Percentiles rank a stretch among this genome's conserved stretches.
phyloP scores from a whole-genome alignment of 2,113 vertebrate species.

The Pedetes capensis region DNA sequence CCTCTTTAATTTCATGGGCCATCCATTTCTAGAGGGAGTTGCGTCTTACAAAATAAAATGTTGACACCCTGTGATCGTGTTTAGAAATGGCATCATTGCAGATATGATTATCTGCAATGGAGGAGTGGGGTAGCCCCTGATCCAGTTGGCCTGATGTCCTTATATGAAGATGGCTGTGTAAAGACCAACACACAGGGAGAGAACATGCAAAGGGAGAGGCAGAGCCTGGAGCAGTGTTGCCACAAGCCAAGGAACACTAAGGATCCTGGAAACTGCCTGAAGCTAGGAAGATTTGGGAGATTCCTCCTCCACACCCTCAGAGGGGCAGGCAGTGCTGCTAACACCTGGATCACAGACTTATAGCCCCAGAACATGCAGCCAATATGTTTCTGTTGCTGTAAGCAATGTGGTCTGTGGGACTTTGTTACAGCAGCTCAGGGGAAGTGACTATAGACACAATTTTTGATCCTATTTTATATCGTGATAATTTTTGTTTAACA shows the following conservation, averaged over 20 bases:
- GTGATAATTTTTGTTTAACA: neutral
- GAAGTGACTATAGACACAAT: neutral
- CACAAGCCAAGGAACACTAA: accelerated
- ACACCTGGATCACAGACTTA: neutral
- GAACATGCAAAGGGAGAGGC: neutral
- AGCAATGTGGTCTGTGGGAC: neutral
- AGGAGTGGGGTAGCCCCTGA: neutral
- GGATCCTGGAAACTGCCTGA: accelerated
- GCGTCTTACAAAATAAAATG: neutral
- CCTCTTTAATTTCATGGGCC: neutral
- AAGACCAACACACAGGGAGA: neutral
- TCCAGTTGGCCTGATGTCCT: neutral
- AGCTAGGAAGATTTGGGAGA: neutral
- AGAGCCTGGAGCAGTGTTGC: no score
- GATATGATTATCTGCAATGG: neutral
- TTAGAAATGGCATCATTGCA: neutral
- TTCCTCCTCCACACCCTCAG: accelerated
- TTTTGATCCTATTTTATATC: neutral
- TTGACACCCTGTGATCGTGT: neutral
- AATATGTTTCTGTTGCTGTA: neutral
- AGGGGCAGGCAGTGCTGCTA: accelerated
- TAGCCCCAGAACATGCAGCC: neutral
- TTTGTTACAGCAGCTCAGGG: neutral
- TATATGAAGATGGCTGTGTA: neutral
- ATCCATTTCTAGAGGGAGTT: neutral